Evolutionary conservation across 2,888 invertebrate genomes (phyloP).

Genomic region (Diabrotica balteata): DNA sequence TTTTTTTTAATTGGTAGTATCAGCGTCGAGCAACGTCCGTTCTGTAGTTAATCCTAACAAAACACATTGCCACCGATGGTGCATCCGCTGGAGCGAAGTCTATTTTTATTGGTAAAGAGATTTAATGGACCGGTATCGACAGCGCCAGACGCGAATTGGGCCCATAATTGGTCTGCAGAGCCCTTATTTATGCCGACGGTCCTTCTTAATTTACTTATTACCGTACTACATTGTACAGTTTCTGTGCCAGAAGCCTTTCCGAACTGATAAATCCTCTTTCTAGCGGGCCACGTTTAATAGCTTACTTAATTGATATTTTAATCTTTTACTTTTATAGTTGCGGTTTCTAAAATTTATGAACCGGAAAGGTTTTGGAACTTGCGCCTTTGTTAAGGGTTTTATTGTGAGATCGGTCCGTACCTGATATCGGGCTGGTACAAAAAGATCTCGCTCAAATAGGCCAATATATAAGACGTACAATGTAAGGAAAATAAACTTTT

Average conservation of each 20-base stretch:
- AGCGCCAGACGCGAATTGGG: constrained; percentile 46
- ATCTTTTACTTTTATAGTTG: constrained; percentile 34
- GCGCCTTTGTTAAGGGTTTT: constrained; percentile 20
- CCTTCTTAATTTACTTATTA: constrained; percentile 48
- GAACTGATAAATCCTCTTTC: constrained; percentile 36
- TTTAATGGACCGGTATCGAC: constrained; percentile 51
- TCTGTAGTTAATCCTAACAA: constrained; percentile 17
- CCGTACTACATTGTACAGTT: constrained; percentile 37
- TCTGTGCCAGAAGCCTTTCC: constrained; percentile 38
- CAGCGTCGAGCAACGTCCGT: background rate
- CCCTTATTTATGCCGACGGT: constrained; percentile 44
- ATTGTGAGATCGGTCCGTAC: constrained; percentile 4
- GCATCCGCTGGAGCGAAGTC: constrained; percentile 32
- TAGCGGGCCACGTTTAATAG: constrained; percentile 22
- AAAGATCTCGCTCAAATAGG: too few relatives aligned
- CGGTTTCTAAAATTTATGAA: constrained; percentile 27
- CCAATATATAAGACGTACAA: too few relatives aligned
- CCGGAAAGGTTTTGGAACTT: constrained; percentile 12
- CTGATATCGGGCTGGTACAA: too few relatives aligned
- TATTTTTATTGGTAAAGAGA: constrained; percentile 48
- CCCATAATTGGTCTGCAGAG: constrained; percentile 39
- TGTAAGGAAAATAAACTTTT: too few relatives aligned
- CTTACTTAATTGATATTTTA: constrained; percentile 40
- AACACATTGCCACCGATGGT: constrained; percentile 12
- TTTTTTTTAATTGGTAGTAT: background rate